A percentile compares a stretch with the other conserved stretches of the same genome.
Evolutionary conservation across 2,113 vertebrate genomes (phyloP).

Genomic region (Atlantisia rogersi): DNA sequence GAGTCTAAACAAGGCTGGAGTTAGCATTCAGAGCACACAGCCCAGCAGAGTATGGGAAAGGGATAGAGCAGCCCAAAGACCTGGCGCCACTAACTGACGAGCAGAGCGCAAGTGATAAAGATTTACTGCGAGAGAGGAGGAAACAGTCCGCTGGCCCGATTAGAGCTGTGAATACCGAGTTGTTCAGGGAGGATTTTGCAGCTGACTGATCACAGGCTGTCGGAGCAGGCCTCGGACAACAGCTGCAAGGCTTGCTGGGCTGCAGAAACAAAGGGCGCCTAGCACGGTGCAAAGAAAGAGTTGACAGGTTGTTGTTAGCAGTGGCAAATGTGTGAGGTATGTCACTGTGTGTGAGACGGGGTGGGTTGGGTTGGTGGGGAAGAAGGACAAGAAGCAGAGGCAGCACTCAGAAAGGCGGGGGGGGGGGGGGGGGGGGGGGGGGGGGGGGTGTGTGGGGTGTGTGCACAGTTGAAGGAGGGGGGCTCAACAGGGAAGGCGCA

Average conservation of each 20-base stretch:
- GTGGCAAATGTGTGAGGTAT: conserved; percentile 84
- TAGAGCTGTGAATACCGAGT: conserved; percentile 81
- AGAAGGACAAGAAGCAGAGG: conserved; percentile 58
- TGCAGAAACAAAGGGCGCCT: conserved; percentile 78
- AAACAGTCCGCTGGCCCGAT: conserved; percentile 79
- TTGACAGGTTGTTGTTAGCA: conserved; percentile 85
- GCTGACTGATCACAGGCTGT: conserved; percentile 85
- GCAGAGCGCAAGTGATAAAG: conserved; percentile 80
- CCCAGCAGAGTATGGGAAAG: conserved; percentile 46
- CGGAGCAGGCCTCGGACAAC: conserved; percentile 81
- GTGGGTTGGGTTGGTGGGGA: not conserved
- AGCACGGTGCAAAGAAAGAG: conserved; percentile 77
- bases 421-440: too few relatives aligned
- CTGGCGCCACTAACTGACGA: conserved; percentile 80
- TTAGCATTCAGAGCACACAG: conserved; percentile 72
- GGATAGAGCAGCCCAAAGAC: conserved; percentile 72
- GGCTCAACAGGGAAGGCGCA: not conserved
- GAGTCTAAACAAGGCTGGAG: conserved; percentile 32
- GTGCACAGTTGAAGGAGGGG: too few relatives aligned
- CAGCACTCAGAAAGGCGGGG: not conserved
- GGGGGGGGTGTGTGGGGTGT: too few relatives aligned
- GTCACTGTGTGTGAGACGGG: conserved; percentile 62
- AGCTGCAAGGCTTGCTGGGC: conserved; percentile 85
- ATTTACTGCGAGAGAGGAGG: conserved; percentile 83
- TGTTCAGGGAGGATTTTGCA: conserved; percentile 79